These are phyloP conservation scores for Chunga burmeisteri DNA, from an alignment of 2,113 vertebrate species.

Conservation along the genomic window DNA sequence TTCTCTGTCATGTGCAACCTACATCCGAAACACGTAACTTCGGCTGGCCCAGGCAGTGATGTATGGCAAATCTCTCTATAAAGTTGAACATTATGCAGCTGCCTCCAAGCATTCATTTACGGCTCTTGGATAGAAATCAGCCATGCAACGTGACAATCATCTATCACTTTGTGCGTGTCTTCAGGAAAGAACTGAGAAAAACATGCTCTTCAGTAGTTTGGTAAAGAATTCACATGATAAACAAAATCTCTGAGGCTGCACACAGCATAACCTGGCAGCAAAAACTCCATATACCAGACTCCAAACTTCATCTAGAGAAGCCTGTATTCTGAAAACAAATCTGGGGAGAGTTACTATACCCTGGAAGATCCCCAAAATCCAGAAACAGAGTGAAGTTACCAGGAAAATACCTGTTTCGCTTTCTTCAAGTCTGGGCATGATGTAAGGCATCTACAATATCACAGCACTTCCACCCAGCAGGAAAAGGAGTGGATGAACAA, in stretches of 20 bases:
- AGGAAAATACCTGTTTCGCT: neutral
- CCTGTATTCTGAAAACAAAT: neutral
- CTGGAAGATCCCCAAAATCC: neutral
- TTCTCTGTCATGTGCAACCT: neutral
- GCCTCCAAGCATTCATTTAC: neutral
- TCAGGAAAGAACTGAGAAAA: neutral
- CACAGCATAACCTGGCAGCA: neutral
- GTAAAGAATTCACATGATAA: neutral
- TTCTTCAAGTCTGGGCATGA: neutral
- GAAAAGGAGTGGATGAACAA: neutral
- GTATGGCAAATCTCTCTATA: neutral
- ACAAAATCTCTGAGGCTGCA: neutral
- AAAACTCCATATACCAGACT: neutral
- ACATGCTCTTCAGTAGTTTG: neutral
- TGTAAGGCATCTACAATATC: neutral
- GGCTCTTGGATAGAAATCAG: neutral
- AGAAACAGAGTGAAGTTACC: neutral
- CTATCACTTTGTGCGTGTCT: neutral
- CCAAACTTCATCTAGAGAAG: neutral
- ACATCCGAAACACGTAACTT: fast-evolving
- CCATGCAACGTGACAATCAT: slow-evolving; percentile 10
- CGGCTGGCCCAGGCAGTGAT: fast-evolving
- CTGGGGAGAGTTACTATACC: neutral
- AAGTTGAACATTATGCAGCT: neutral
- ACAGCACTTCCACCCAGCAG: neutral